Conservation (phyloP, 2,113 vertebrate genomes). For the Centrocercus urophasianus region DNA sequence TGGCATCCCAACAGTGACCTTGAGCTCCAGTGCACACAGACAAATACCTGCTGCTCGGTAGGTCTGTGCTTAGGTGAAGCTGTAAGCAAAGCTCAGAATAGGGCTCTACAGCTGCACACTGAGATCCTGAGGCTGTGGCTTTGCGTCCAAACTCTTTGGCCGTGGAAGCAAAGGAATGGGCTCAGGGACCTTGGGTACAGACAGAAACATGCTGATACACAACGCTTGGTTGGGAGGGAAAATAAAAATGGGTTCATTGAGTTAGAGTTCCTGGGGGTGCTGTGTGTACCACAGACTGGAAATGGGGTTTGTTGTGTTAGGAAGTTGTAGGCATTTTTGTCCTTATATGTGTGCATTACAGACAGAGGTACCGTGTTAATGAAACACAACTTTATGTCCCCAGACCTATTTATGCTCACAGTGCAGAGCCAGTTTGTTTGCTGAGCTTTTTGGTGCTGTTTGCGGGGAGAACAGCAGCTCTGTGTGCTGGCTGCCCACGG, state of each 20-base stretch:
- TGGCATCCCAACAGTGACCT: not conserved
- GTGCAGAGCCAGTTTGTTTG: not conserved
- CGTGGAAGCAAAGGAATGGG: not conserved
- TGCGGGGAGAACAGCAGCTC: not conserved
- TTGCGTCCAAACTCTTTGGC: not conserved
- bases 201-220: not conserved
- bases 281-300: conserved; percentile 38
- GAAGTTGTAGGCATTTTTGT: conserved; percentile 62
- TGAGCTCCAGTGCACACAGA: not conserved
- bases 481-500: not conserved
- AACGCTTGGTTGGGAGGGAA: not conserved
- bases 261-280: conserved; percentile 57
- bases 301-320: conserved; percentile 34
- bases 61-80: not conserved
- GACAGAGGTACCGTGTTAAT: conserved; percentile 18
- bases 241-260: not conserved
- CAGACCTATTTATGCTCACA: conserved; percentile 15
- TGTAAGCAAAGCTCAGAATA: not conserved
- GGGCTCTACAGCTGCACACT: not conserved
- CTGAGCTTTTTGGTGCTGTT: not conserved
- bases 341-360: not conserved
- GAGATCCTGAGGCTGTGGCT: not conserved
- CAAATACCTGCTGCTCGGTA: not conserved
- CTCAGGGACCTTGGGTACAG: not conserved
- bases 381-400: conserved; percentile 29